Evolutionary conservation across 2,888 invertebrate species (phyloP).

Genomic region (Drosophila borborema): DNA sequence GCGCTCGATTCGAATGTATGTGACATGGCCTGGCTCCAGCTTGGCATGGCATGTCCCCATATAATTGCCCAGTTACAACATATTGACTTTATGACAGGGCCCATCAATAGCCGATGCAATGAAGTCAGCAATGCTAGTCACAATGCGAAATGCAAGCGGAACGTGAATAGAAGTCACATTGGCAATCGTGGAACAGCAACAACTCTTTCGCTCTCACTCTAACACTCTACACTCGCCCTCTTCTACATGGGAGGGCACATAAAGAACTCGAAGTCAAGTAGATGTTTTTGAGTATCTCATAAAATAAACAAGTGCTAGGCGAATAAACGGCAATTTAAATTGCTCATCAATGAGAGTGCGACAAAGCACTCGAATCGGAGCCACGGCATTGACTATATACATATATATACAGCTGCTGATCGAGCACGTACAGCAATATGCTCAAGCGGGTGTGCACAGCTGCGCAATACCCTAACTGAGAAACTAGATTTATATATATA

Average conservation of each 20-base stretch:
- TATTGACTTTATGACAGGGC: slow-evolving; percentile 33
- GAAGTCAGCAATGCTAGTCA: background rate
- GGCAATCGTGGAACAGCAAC: slow-evolving; percentile 5
- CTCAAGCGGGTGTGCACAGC: background rate
- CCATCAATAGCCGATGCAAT: slow-evolving; percentile 27
- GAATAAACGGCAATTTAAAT: slow-evolving; percentile 81
- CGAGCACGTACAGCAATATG: background rate
- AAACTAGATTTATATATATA: no score
- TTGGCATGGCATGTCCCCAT: slow-evolving; percentile 9
- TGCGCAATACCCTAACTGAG: background rate
- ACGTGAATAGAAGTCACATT: slow-evolving; percentile 27
- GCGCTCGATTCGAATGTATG: slow-evolving; percentile 13
- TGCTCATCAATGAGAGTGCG: slow-evolving; percentile 70
- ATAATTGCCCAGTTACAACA: slow-evolving; percentile 25
- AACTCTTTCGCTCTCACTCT: slow-evolving; percentile 3
- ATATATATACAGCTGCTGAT: background rate
- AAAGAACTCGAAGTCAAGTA: slow-evolving; percentile 79
- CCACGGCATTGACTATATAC: background rate
- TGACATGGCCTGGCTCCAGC: background rate
- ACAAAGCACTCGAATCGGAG: slow-evolving; percentile 25
- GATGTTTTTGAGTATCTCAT: slow-evolving; percentile 80
- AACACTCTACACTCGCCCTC: no score
- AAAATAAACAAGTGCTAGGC: slow-evolving; percentile 78
- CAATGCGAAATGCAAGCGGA: background rate
- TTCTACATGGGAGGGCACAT: slow-evolving; percentile 31